Conservation (phyloP, 2,888 invertebrate genomes). For the Saturnia japonica region DNA sequence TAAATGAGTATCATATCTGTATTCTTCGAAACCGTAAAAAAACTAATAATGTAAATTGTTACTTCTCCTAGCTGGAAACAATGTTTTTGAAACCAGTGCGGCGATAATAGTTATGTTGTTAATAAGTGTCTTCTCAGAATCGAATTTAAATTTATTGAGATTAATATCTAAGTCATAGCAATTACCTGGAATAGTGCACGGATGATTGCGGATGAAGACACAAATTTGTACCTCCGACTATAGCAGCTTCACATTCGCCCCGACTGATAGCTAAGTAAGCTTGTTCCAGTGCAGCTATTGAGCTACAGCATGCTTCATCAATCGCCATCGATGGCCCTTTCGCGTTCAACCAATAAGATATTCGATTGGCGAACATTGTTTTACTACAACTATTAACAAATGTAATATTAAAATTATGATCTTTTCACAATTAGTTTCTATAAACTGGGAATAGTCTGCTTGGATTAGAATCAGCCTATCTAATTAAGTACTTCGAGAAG, state of each 20-base stretch:
- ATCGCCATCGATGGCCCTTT: constrained; percentile 53
- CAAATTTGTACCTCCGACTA: constrained; percentile 83
- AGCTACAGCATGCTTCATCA: constrained; percentile 57
- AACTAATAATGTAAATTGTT: not conserved
- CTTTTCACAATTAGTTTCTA: not conserved
- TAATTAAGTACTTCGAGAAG: no score
- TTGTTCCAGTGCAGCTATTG: constrained; percentile 51
- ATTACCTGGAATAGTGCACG: constrained; percentile 56
- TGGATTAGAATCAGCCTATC: no score
- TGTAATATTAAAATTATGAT: not conserved
- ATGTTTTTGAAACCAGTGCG: not conserved
- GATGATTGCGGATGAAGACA: constrained; percentile 79
- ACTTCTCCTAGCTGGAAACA: not conserved
- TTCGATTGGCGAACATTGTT: constrained; percentile 55
- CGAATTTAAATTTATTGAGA: not conserved
- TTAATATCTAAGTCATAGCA: not conserved
- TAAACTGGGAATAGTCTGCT: no score
- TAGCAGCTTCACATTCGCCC: constrained; percentile 73
- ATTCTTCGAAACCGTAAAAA: not conserved
- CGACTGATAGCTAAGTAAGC: constrained; percentile 51
- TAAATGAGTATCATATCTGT: not conserved
- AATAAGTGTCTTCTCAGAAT: not conserved
- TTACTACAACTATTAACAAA: constrained; percentile 37
- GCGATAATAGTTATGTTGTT: no score
- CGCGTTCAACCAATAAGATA: constrained; percentile 55